Evolutionary conservation across 35 echinoderm and acorn worm species (phyloP), one percentile per base, ranked within the genome.

Genomic region (Anneissia japonica): DNA sequence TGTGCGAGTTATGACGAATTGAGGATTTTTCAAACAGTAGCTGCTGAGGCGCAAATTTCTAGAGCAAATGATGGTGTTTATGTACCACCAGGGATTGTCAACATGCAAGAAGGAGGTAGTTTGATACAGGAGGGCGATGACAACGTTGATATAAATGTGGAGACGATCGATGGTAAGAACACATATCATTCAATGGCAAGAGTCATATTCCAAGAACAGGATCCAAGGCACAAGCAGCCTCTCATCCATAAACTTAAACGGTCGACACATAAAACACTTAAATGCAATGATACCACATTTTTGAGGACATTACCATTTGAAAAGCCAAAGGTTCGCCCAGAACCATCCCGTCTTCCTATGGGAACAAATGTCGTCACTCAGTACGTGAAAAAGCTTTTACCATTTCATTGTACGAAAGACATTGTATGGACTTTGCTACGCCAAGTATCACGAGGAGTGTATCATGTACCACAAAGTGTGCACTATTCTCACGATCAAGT

Each of bases 151-250:
- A 84, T 84, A 10, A 64, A 72, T 84, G 82, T 73, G 64, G 82
- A 84, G 32, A 84, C 82, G 64, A 33, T 84, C 12, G 82, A 84
- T 32, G 82, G 82, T 33, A 84, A 84, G n/a, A 84, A 84, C n/a
- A 84, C 82, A 5, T 72, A 33, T 6, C 82, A 84, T 31, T 84
- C 82, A 72, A 84, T 84, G 82, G 82, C 82, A 10, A 10, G 82
- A 34, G 82, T 72, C 31, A n/a, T 84, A 4, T 84, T 84, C 55
- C 82, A 84, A 51, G 29, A 84, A 1, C 46, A 84, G 29, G 0
- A 40, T 26, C 1, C 2, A 64, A 9, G 4, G 40, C 40, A 43
- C 40, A 43, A 43, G 14, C 40, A 4, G 14, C 4, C 40, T 6
- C 40, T 43, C 14, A 43, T 14, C 40, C 40, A 43, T 6, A 43